phyloP scores from a whole-genome alignment of 2,888 invertebrate genomes.

The Mesoligia furuncula region DNA sequence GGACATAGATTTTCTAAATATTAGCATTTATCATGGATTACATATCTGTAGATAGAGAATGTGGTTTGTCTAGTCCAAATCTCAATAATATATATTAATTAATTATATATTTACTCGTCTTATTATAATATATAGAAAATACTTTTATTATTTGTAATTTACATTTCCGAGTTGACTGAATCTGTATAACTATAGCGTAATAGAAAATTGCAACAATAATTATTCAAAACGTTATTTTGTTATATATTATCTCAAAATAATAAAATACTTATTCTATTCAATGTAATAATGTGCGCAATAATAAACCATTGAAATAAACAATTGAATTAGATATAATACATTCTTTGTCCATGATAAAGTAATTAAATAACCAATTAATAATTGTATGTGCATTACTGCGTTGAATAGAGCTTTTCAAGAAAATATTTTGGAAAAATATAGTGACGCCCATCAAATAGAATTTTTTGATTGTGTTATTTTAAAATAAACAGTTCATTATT shows the following conservation, averaged over 20 bases:
- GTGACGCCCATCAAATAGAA: constrained; percentile 68
- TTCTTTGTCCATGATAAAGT: constrained; percentile 78
- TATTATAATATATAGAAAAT: constrained; percentile 76
- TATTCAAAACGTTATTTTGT: constrained; percentile 62
- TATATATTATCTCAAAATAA: constrained; percentile 49
- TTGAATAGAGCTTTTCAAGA: constrained; percentile 76
- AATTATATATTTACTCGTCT: constrained; percentile 86
- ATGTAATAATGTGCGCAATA: constrained; percentile 75
- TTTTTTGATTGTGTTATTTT: constrained; percentile 57
- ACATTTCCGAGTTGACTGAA: constrained; percentile 87
- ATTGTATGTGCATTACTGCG: constrained; percentile 75
- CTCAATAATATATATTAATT: constrained; percentile 85
- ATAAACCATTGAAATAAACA: constrained; percentile 44
- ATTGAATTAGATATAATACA: constrained; percentile 72
- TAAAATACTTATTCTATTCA: constrained; percentile 72
- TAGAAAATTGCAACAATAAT: constrained; percentile 72
- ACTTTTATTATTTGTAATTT: constrained; percentile 78
- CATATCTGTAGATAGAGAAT: constrained; percentile 90
- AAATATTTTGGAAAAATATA: constrained; percentile 61
- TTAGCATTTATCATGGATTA: constrained; percentile 90
- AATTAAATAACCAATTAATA: constrained; percentile 55
- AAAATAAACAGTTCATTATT: constrained; percentile 65
- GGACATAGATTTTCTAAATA: constrained; percentile 87
- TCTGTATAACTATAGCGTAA: constrained; percentile 82
- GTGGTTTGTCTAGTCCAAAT: constrained; percentile 90